phyloP scores from a whole-genome alignment of 1,140 invertebrate genomes.

The Drosophila repleta region DNA sequence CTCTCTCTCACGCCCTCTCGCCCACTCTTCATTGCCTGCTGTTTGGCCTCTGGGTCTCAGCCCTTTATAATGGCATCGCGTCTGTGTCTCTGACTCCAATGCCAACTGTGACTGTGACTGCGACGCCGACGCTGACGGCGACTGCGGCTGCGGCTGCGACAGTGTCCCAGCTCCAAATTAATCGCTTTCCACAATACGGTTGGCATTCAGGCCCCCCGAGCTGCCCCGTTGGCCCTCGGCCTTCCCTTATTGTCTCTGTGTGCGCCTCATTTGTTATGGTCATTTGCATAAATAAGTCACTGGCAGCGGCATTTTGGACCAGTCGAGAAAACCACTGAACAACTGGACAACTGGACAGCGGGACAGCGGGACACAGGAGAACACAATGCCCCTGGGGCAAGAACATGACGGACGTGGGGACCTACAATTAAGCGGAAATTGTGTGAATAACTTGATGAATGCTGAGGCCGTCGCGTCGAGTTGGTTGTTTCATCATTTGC shows the following conservation, averaged over 20 bases:
- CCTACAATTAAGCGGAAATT: slow-evolving; percentile 47
- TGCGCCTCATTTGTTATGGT: slow-evolving; percentile 80
- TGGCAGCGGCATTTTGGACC: slow-evolving; percentile 64
- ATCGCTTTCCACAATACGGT: slow-evolving; percentile 76
- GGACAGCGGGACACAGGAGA: not conserved
- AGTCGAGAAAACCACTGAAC: slow-evolving; percentile 20
- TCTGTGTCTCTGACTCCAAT: slow-evolving; percentile 14
- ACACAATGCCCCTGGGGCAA: not conserved
- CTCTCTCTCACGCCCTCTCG: not conserved
- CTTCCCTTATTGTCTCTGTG: slow-evolving; percentile 26
- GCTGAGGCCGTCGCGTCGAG: slow-evolving; percentile 35
- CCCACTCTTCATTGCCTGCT: not conserved
- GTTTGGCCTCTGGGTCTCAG: slow-evolving; percentile 17
- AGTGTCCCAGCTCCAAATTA: slow-evolving; percentile 62
- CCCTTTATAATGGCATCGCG: slow-evolving; percentile 46
- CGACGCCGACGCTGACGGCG: not conserved
- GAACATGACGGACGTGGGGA: not conserved
- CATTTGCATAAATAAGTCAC: slow-evolving; percentile 81
- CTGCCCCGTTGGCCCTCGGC: not conserved
- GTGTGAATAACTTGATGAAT: slow-evolving; percentile 80
- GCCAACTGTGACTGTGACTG: slow-evolving; percentile 9
- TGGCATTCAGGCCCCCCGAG: slow-evolving; percentile 22
- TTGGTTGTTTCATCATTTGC: slow-evolving; percentile 36
- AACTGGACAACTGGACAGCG: slow-evolving; percentile 4
- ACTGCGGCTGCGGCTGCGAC: slow-evolving; percentile 1